Conservation (phyloP, 2,888 invertebrate species). For the Mesorhabditis spiculigera region DNA sequence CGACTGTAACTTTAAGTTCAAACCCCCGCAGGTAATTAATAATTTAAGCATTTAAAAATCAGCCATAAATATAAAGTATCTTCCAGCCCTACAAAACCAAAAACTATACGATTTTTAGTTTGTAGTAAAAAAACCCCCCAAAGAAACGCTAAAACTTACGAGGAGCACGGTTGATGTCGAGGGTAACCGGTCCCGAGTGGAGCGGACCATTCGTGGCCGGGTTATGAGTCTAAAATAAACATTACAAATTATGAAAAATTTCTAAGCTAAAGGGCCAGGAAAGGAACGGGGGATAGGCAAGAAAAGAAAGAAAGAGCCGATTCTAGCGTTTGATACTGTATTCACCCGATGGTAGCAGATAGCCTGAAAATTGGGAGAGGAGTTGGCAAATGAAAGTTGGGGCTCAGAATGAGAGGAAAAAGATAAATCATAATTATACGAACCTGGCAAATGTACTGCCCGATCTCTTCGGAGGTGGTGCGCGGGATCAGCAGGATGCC, state of each 20-base stretch:
- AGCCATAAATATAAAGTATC: no score
- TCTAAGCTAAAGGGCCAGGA: neutral
- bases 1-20: no score
- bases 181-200: constrained; percentile 8
- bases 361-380: constrained; percentile 1
- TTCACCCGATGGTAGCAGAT: neutral
- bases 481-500: constrained; percentile 38
- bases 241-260: neutral
- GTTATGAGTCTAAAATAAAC: neutral
- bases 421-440: neutral
- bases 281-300: neutral
- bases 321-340: no score
- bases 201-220: constrained; percentile 10
- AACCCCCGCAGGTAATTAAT: no score
- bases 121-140: no score
- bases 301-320: neutral
- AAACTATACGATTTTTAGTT: no score
- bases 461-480: constrained; percentile 17
- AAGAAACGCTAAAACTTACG: no score
- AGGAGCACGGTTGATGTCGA: neutral
- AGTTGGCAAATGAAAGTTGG: neutral
- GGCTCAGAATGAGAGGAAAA: no score
- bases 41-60: no score
- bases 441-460: constrained; percentile 15
- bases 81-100: no score